Evolutionary conservation across 2,888 invertebrate species (phyloP).

Genomic region (Pammene aurita): DNA sequence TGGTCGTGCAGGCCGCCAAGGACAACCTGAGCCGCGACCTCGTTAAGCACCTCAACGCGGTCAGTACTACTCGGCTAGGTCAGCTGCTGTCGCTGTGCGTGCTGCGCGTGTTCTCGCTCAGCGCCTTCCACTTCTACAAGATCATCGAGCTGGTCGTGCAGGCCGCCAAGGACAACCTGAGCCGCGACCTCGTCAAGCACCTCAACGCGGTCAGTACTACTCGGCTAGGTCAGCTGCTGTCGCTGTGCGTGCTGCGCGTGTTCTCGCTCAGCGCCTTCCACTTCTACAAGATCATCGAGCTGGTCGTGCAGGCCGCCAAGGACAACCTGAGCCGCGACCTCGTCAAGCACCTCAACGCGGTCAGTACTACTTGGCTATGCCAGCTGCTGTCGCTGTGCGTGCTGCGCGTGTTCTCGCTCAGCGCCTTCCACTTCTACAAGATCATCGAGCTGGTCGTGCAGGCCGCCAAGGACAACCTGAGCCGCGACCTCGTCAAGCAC

Average conservation of each 20-base stretch:
- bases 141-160: conserved; percentile 97
- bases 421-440: conserved; percentile 96
- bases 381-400: conserved; percentile 87
- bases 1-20: conserved; percentile 93
- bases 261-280: background rate
- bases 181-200: conserved; percentile 96
- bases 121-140: conserved; percentile 96
- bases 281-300: conserved; percentile 95
- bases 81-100: conserved; percentile 87
- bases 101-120: conserved; percentile 90
- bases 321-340: conserved; percentile 94
- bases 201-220: conserved; percentile 81
- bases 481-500: conserved; percentile 96
- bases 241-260: background rate
- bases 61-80: conserved; percentile 64
- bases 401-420: conserved; percentile 90
- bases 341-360: conserved; percentile 96
- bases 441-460: conserved; percentile 97
- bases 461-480: conserved; percentile 92
- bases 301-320: conserved; percentile 93
- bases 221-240: no score
- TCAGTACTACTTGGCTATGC: conserved; percentile 64
- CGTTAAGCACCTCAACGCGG: conserved; percentile 96
- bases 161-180: conserved; percentile 92
- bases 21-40: conserved; percentile 94